Evolutionary conservation across 2,888 invertebrate species (phyloP), one percentile per base, ranked within the genome.

Genomic region (Caenorhabditis sp.): DNA sequence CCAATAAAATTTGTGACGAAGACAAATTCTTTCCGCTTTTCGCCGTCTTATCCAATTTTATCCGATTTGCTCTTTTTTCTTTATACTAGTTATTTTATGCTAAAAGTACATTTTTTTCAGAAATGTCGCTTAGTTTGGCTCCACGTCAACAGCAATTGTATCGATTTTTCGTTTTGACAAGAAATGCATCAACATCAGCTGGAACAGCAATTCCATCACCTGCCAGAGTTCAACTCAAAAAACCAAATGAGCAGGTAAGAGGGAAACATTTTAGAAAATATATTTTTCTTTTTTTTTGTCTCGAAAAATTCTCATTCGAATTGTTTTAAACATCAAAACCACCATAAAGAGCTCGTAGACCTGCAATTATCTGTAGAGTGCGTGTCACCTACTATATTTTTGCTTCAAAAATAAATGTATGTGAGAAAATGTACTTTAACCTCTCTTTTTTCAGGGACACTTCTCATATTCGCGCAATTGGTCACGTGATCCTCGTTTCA

Each of bases 391-490:
- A n/a, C n/a, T n/a, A n/a, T n/a, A n/a, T n/a, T n/a, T n/a, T n/a
- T n/a, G n/a, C n/a, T n/a, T n/a, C n/a, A n/a, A n/a, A n/a, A n/a
- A n/a, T n/a, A n/a, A n/a, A n/a, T n/a, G n/a, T n/a, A n/a, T n/a
- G n/a, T n/a, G n/a, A n/a, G n/a, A n/a, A n/a, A n/a, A n/a, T n/a
- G n/a, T n/a, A n/a, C n/a, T n/a, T n/a, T n/a, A n/a, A n/a, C n/a
- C n/a, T n/a, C n/a, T n/a, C n/a, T n/a, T 64, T 59, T 65, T 65
- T 43, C 43, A 43, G 67, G 78, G 78, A 50, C 71, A 71, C 59
- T 74, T 78, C 56, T 50, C 60, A 31, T 78, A 78, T 59, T 54
- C 76, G 43, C 67, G 78, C 7, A 78, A 78, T 58, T 74, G 74
- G 78, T 78, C 78, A 0, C 52, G 78, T 12, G 78, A 78, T 61